Evolutionary conservation across 1,140 invertebrate genomes (phyloP), one percentile per base, ranked within the genome.

Genomic region (Drosophila bipectinata): DNA sequence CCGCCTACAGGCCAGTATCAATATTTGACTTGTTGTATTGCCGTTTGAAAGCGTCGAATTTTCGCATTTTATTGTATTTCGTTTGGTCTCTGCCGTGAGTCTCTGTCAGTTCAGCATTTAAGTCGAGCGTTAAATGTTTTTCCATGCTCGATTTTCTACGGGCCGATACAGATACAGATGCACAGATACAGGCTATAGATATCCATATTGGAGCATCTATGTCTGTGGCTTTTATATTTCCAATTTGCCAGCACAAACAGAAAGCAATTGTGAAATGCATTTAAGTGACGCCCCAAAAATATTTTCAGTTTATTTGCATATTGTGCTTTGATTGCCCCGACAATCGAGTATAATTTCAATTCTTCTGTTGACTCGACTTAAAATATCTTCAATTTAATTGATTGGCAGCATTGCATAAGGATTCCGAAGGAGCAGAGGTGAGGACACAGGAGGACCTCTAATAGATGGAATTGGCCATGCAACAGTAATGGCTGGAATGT

Each of bases 1-100:
- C n/a, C n/a, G n/a, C n/a, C n/a, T n/a, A n/a, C n/a, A n/a, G 37
- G 51, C 60, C 59, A 54, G 62, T 58, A 72, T 71, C 79, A 87
- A 87, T 87, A 88, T 87, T 87, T 88, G 79, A 87, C 83, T 87
- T 87, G 79, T 68, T 88, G 71, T 79, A 82, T 72, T 87, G 78
- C 64, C 72, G 45, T 59, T 76, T 66, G 59, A 74, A 64, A 66
- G 52, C 56, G 52, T 58, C 66, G 59, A 77, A 58, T 77, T 54
- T 77, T 79, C 62, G 30, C 37, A 41, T 41, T 74, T 72, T 49
- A 56, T 34, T 15, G 54, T 74, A 41, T 52, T 49, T 45, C 48
- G 55, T 58, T 81, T 62, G 37, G 68, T 39, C 74, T 69, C 59
- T 21, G 41, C 44, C 44, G 44, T 47, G 41, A 44, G 41, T 44